These are phyloP conservation scores for Loriculus beryllinus DNA, from an alignment of 2,797 vertebrate genomes.

Conservation along the genomic window DNA sequence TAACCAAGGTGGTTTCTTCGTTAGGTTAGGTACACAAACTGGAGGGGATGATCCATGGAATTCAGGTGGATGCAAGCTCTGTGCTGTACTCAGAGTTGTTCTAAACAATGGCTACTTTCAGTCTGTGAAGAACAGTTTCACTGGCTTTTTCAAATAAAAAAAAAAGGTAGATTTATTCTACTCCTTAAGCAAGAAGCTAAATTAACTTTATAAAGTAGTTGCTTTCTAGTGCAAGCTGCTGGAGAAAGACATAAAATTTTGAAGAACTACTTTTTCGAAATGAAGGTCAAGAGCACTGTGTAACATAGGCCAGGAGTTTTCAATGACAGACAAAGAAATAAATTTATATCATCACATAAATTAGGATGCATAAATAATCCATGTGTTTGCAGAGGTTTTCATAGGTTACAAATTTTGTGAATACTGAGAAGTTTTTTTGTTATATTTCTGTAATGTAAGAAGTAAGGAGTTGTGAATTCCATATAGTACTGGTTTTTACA, in stretches of 20 bases:
- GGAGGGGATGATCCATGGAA: conserved; percentile 85
- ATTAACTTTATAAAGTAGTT: not conserved
- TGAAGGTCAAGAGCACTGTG: not conserved
- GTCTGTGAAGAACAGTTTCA: conserved; percentile 81
- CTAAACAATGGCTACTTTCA: conserved; percentile 79
- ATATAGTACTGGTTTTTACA: not conserved
- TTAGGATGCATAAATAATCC: not conserved
- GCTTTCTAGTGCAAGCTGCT: not conserved
- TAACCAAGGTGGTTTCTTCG: conserved; percentile 25
- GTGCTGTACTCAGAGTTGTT: conserved; percentile 63
- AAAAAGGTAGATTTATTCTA: conserved; percentile 81
- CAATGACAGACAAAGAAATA: not conserved
- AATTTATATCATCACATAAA: not conserved
- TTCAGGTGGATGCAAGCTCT: conserved; percentile 80
- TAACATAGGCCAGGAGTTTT: not conserved
- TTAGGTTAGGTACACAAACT: conserved; percentile 83
- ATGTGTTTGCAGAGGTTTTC: not conserved
- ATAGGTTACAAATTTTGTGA: accelerated
- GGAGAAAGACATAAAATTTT: not conserved
- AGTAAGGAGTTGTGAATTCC: not conserved
- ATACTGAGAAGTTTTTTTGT: not conserved
- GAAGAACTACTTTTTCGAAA: not conserved
- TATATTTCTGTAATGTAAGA: not conserved
- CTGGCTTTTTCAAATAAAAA: conserved; percentile 90
- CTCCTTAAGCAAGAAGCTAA: not conserved